A percentile compares a stretch with the other conserved stretches of the same genome.
Conservation (phyloP, 2,797 vertebrate genomes). For the Crossoptilon crossoptilon region DNA sequence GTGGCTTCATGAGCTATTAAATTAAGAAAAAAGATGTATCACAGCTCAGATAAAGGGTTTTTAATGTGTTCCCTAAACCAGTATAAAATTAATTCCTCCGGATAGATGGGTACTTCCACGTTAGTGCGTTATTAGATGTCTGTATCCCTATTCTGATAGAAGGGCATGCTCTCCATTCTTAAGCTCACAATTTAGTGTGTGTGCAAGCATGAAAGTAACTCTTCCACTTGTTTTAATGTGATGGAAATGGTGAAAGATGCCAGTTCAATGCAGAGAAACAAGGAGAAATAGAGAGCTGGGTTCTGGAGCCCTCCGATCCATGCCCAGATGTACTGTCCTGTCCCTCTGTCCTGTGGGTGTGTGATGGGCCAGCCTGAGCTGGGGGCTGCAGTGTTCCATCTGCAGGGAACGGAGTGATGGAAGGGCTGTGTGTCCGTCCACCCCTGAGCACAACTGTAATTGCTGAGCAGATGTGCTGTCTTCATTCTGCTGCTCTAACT, state of each 20-base stretch:
- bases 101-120: background rate
- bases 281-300: background rate
- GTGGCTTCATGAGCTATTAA: background rate
- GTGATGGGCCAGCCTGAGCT: background rate
- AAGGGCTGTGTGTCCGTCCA: background rate
- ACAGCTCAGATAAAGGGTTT: background rate
- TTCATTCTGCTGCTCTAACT: conserved; percentile 1
- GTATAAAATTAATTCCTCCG: background rate
- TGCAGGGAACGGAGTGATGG: background rate
- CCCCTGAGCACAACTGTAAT: background rate
- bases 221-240: background rate
- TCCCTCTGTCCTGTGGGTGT: background rate
- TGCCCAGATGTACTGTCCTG: background rate
- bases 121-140: background rate
- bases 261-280: background rate
- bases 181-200: background rate
- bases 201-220: background rate
- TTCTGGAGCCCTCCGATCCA: background rate
- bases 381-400: background rate
- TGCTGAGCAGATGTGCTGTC: conserved; percentile 9
- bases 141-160: background rate
- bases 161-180: background rate
- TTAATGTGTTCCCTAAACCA: background rate
- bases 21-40: background rate
- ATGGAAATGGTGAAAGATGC: background rate